Evolutionary conservation across 2,797 vertebrate genomes (phyloP).

Genomic region (Fistularia commersonii): DNA sequence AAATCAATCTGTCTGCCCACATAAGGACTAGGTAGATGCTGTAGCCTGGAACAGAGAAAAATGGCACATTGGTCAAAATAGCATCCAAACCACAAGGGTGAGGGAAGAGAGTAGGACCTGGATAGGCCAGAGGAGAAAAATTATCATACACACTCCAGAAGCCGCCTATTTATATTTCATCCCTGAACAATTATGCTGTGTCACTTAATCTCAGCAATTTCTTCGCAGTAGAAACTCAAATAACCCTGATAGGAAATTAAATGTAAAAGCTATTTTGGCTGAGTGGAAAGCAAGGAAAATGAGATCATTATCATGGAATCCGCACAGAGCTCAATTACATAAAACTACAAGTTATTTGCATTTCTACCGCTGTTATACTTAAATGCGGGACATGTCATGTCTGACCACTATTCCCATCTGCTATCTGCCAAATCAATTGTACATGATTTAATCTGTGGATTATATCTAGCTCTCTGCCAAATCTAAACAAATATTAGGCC

Average conservation of each 20-base stretch:
- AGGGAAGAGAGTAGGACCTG: slow-evolving; percentile 50
- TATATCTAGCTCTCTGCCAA: slow-evolving; percentile 21
- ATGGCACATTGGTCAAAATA: slow-evolving; percentile 74
- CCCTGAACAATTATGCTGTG: slow-evolving; percentile 51
- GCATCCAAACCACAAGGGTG: slow-evolving; percentile 72
- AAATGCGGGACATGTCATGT: slow-evolving; percentile 7
- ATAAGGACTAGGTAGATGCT: too few species aligned
- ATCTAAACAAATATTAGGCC: slow-evolving; percentile 21
- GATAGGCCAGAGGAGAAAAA: slow-evolving; percentile 51
- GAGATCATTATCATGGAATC: neutral
- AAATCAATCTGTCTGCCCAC: too few species aligned
- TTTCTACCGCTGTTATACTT: neutral
- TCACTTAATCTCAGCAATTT: slow-evolving; percentile 40
- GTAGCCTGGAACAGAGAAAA: slow-evolving; percentile 62
- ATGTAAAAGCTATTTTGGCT: neutral
- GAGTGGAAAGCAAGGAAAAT: neutral
- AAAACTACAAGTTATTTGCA: neutral
- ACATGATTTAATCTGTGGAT: slow-evolving; percentile 27
- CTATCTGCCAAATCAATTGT: slow-evolving; percentile 20
- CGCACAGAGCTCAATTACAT: neutral
- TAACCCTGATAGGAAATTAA: slow-evolving; percentile 10
- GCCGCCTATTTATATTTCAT: slow-evolving; percentile 56
- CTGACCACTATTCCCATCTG: slow-evolving; percentile 2
- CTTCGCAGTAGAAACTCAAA: slow-evolving; percentile 30
- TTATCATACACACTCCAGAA: slow-evolving; percentile 44